Percentiles rank a stretch among this genome's conserved stretches.
Conservation (phyloP, 2,113 vertebrate species). For the Periophthalmus modestus region DNA sequence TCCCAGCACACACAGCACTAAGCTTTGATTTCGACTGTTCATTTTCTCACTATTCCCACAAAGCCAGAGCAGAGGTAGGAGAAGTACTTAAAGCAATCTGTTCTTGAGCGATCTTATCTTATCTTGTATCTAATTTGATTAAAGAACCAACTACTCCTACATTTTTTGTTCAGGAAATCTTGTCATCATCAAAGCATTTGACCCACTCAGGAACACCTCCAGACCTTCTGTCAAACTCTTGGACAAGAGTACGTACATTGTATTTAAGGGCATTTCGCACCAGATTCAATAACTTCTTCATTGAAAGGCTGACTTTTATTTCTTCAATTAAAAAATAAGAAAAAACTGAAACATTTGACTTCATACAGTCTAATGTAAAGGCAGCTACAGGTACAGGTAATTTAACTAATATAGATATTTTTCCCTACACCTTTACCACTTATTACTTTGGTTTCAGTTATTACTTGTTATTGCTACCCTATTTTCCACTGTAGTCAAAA, state of each 20-base stretch:
- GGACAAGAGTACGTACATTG: no score
- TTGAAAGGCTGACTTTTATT: no score
- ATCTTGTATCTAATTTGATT: not conserved
- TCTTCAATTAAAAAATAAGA: no score
- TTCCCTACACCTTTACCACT: not conserved
- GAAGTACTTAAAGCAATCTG: not conserved
- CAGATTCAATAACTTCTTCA: no score
- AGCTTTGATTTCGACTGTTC: constrained; percentile 7
- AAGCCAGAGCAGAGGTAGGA: not conserved
- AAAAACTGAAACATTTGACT: no score
- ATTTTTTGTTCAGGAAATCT: no score
- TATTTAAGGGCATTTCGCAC: no score
- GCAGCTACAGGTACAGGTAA: no score
- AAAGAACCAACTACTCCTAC: no score
- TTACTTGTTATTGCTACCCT: not conserved
- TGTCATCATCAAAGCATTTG: not conserved
- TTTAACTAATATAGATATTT: no score
- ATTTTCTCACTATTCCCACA: not conserved
- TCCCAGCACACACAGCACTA: not conserved
- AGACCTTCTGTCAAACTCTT: not conserved
- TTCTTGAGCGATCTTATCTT: not conserved
- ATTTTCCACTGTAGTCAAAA: no score
- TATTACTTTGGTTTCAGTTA: not conserved
- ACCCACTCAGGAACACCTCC: not conserved
- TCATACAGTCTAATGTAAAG: no score